Conservation (phyloP, 2,797 vertebrate genomes). For the Peromyscus aztecus region DNA sequence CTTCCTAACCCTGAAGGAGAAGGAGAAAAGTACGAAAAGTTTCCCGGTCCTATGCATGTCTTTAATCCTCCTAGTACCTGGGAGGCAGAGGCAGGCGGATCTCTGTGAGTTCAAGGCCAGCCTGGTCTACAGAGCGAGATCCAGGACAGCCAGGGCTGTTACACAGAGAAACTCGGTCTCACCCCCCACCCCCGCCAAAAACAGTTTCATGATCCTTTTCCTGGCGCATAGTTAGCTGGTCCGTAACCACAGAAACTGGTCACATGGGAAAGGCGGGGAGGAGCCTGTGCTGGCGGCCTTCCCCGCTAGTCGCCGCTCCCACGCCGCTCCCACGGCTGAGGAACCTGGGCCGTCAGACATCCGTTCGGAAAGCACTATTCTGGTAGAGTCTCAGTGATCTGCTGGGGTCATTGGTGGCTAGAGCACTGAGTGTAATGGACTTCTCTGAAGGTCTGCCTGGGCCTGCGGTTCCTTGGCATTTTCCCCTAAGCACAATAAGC, state of each 20-base stretch:
- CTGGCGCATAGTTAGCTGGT: not conserved
- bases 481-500: not conserved
- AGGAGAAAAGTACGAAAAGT: not conserved
- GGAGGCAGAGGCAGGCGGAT: not conserved
- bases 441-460: not conserved
- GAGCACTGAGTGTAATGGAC: not conserved
- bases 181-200: no score
- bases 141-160: not conserved
- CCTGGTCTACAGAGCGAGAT: not conserved
- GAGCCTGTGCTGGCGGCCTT: not conserved
- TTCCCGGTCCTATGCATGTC: not conserved
- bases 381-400: not conserved
- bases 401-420: not conserved
- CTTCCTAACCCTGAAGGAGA: not conserved
- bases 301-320: accelerated
- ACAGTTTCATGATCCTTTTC: not conserved
- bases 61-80: not conserved
- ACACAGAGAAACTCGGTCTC: not conserved
- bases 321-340: not conserved
- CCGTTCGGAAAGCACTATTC: not conserved
- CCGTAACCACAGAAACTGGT: not conserved
- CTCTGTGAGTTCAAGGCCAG: not conserved
- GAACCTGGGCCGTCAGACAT: not conserved
- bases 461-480: constrained; percentile 4
- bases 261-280: not conserved